These are phyloP conservation scores for Nasonia giraulti DNA, from an alignment of 1,140 invertebrate species.

Conservation along the genomic window DNA sequence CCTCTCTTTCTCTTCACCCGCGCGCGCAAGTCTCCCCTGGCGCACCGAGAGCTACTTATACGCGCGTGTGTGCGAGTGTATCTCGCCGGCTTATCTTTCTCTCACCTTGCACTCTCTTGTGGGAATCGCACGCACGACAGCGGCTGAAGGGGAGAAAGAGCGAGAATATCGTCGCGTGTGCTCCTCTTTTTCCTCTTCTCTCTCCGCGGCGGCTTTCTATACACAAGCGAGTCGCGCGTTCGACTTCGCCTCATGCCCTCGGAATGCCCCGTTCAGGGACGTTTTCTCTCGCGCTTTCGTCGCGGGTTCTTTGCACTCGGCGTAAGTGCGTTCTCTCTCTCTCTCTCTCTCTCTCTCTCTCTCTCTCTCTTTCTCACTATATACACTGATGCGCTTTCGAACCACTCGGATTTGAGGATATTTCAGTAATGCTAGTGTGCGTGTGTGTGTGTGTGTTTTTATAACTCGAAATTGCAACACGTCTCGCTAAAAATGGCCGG, in stretches of 20 bases:
- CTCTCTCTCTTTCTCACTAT: neutral
- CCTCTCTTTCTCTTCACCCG: neutral
- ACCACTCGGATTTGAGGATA: neutral
- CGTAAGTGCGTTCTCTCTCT: neutral
- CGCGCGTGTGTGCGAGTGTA: neutral
- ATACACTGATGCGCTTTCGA: too few relatives aligned
- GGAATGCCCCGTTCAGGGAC: conserved; percentile 24
- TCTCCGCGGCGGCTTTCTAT: neutral
- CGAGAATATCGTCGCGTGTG: conserved; percentile 1
- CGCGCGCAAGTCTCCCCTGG: neutral
- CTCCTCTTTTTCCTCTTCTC: conserved; percentile 8
- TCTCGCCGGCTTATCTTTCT: conserved; percentile 33
- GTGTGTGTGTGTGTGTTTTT: too few relatives aligned
- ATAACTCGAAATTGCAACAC: neutral
- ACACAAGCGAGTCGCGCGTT: neutral
- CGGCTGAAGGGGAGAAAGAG: neutral
- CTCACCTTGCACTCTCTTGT: conserved; percentile 22
- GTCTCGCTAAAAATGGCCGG: neutral
- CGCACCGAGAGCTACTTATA: neutral
- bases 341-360: neutral
- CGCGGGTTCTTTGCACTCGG: neutral
- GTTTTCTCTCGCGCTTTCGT: conserved; percentile 9
- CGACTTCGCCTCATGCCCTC: neutral
- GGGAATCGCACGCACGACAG: conserved; percentile 38
- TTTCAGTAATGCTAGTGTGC: neutral